These are phyloP conservation scores for Remorina albescens DNA, from an alignment of 2,797 vertebrate genomes.

Conservation along the genomic window DNA sequence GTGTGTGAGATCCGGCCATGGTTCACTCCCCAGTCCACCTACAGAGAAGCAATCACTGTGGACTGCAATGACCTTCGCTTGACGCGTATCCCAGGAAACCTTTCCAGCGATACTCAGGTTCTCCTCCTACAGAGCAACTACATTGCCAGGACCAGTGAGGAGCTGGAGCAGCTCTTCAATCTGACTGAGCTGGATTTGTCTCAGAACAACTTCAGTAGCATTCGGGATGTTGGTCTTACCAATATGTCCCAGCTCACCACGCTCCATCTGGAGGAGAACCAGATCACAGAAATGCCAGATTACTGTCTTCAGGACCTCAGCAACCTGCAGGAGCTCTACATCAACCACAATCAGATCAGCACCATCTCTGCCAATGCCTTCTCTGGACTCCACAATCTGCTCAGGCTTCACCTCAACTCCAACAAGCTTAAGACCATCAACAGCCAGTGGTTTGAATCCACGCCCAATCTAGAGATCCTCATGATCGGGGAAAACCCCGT, in stretches of 20 bases:
- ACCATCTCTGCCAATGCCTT: conserved; percentile 93
- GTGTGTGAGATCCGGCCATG: conserved; percentile 97
- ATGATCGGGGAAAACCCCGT: conserved; percentile 99
- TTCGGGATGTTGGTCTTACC: conserved; percentile 91
- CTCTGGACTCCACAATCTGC: conserved; percentile 90
- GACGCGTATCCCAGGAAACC: conserved; percentile 93
- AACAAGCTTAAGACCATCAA: conserved; percentile 93
- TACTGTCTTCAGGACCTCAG: conserved; percentile 93
- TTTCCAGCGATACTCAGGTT: conserved; percentile 96
- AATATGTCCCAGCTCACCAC: conserved; percentile 96
- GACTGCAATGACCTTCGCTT: conserved; percentile 97
- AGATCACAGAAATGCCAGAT: conserved; percentile 94
- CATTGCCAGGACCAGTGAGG: conserved; percentile 91
- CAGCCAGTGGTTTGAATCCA: conserved; percentile 96
- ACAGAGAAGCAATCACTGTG: conserved; percentile 96
- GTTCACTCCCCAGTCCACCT: conserved; percentile 98
- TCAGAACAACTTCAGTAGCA: conserved; percentile 96
- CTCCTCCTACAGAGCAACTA: conserved; percentile 98
- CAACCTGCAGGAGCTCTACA: conserved; percentile 97
- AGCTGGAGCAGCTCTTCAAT: conserved; percentile 95
- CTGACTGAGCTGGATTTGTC: conserved; percentile 96
- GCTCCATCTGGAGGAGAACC: conserved; percentile 96
- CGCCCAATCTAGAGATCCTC: conserved; percentile 96
- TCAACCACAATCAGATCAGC: conserved; percentile 98
- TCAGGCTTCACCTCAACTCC: conserved; percentile 96